Percentiles rank a stretch among this genome's conserved stretches.
phyloP scores from a whole-genome alignment of 2,888 invertebrate genomes.

The Congeria kusceri region DNA sequence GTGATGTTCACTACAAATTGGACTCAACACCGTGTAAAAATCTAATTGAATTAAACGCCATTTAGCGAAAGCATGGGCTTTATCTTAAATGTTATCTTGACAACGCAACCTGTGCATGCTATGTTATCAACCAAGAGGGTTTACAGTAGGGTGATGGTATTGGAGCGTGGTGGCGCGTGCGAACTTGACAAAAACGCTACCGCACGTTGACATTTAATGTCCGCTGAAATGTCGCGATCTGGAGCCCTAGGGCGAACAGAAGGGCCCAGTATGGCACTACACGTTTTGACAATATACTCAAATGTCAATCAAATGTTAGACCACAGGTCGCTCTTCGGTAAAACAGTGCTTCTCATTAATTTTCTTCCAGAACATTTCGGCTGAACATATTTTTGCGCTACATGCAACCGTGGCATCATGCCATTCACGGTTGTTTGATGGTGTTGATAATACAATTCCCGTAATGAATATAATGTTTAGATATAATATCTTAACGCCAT shows the following conservation, averaged over 20 bases:
- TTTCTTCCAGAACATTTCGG: no score
- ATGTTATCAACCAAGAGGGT: conserved; percentile 7
- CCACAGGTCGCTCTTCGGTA: no score
- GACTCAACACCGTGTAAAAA: conserved; percentile 17
- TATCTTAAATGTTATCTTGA: conserved; percentile 43
- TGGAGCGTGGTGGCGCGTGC: background rate
- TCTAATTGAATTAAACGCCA: conserved; percentile 28
- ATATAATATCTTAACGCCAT: no score
- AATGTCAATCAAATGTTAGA: background rate
- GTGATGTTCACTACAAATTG: conserved; percentile 27
- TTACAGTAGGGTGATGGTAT: background rate
- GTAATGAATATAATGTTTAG: no score
- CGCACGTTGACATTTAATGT: conserved; percentile 16
- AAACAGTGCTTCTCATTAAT: no score
- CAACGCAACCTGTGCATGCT: conserved; percentile 29
- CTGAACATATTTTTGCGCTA: no score
- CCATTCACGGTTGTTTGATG: no score
- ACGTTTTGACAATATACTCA: background rate
- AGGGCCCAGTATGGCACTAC: background rate
- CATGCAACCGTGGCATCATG: no score
- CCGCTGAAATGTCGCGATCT: conserved; percentile 26
- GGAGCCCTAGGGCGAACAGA: conserved; percentile 3
- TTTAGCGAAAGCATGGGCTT: conserved; percentile 37
- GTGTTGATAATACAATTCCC: no score
- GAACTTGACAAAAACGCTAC: background rate